Percentiles rank a stretch among this genome's conserved stretches.
These are phyloP conservation scores for Oryzias sinensis DNA, from an alignment of 2,797 vertebrate genomes.

Conservation along the genomic window DNA sequence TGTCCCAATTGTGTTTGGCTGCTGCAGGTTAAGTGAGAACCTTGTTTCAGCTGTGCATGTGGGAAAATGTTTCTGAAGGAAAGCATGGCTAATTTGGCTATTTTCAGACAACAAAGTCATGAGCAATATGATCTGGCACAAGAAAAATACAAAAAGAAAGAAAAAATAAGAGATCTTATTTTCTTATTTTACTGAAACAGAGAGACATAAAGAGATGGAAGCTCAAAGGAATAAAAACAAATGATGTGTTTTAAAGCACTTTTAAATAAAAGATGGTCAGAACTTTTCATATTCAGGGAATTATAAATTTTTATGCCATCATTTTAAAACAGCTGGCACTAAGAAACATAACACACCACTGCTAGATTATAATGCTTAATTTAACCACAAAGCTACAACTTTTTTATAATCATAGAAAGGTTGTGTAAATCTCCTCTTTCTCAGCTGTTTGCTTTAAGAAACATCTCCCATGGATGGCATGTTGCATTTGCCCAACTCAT, in stretches of 20 bases:
- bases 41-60: constrained; percentile 27
- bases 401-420: neutral
- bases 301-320: constrained; percentile 11
- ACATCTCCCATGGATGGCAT: no score
- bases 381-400: neutral
- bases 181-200: neutral
- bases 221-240: constrained; percentile 13
- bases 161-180: neutral
- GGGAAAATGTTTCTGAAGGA: constrained; percentile 13
- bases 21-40: constrained; percentile 34
- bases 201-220: constrained; percentile 24
- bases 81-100: constrained; percentile 11
- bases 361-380: neutral
- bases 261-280: constrained; percentile 18
- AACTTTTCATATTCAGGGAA: neutral
- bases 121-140: constrained; percentile 29
- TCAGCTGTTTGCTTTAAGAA: no score
- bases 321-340: constrained; percentile 8
- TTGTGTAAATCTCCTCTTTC: no score
- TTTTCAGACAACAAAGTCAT: constrained; percentile 5
- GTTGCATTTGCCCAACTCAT: no score
- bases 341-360: constrained; percentile 1
- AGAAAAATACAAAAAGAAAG: constrained; percentile 1
- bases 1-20: constrained; percentile 18
- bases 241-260: constrained; percentile 33